Evolutionary conservation across 1,140 invertebrate genomes (phyloP).

Genomic region (Caenorhabditis briggsae): DNA sequence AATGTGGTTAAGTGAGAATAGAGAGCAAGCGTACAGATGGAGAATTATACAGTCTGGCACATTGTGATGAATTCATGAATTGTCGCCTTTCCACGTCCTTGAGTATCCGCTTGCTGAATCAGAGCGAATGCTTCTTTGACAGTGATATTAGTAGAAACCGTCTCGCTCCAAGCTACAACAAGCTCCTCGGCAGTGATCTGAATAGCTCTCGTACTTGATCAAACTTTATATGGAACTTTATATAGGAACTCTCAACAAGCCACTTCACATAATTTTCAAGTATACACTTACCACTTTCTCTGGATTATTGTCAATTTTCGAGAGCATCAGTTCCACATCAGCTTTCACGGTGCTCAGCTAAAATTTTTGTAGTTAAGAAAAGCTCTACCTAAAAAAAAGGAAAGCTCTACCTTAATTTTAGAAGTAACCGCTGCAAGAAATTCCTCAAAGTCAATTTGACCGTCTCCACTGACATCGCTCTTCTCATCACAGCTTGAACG

Average conservation of each 20-base stretch:
- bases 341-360: constrained; percentile 60
- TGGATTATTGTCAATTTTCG: constrained; percentile 56
- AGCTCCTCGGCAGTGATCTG: constrained; percentile 63
- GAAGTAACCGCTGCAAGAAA: constrained; percentile 66
- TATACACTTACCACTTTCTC: constrained; percentile 49
- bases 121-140: constrained; percentile 60
- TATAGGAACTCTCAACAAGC: not conserved
- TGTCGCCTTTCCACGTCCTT: constrained; percentile 60
- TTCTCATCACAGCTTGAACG: constrained; percentile 66
- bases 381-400: not conserved
- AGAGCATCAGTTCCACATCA: constrained; percentile 60
- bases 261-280: not conserved
- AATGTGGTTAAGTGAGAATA: not conserved
- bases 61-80: constrained; percentile 64
- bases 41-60: constrained; percentile 63
- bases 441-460: constrained; percentile 65
- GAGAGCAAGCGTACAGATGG: not conserved
- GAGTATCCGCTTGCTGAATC: constrained; percentile 61
- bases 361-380: not conserved
- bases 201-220: not conserved
- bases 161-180: constrained; percentile 63
- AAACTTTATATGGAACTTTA: not conserved
- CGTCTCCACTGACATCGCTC: constrained; percentile 61
- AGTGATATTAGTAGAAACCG: constrained; percentile 51
- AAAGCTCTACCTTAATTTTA: constrained; percentile 59